Evolutionary conservation across 2,797 vertebrate genomes (phyloP), one percentile per base, ranked within the genome.

Genomic region (Onychomys leucogaster): DNA sequence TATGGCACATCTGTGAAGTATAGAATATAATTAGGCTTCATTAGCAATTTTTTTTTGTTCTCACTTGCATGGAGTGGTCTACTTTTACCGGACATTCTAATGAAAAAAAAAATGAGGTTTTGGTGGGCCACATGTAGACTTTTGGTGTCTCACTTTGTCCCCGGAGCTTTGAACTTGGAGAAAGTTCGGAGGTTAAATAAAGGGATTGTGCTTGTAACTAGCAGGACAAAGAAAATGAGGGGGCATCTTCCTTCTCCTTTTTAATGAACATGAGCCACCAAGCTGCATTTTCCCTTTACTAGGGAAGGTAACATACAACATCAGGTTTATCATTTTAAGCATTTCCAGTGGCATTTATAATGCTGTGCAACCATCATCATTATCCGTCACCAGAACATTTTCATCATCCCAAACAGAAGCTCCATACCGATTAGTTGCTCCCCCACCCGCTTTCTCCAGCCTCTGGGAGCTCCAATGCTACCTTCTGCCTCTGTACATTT

Each of bases 31-130:
- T 90, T 52, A 59, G 32, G 29, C 12, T 81, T 82, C 57, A 59
- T 67, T 59, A 43, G 86, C 86, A 57, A 13, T 84, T 84, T 91
- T 25, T 61, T 69, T 89, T 91, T 88, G 57, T 89, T 97, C 93
- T 94, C 81, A 91, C 85, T 85, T 96, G n/a, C 69, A 65, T 85
- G 63, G 61, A 91, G 7, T 49, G 76, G 2, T 75, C 69, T 94
- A n/a, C 57, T 89, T 94, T 88, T 76, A 77, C 17, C 80, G 9
- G 59, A 61, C 41, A 37, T 93, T 92, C 78, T 83, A 73, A 71
- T 80, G 43, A 55, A 17, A 27, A 81, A 55, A 17, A 27, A 81
- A 82, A 29, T 90, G 46, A 91, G 49, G 52, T 34, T 13, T 41
- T n/a, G 63, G 17, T 55, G 52, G 88, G 37, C 52, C 59, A 63